These are phyloP conservation scores for Notocelia uddmanniana DNA, from an alignment of 2,888 invertebrate genomes.

Conservation along the genomic window DNA sequence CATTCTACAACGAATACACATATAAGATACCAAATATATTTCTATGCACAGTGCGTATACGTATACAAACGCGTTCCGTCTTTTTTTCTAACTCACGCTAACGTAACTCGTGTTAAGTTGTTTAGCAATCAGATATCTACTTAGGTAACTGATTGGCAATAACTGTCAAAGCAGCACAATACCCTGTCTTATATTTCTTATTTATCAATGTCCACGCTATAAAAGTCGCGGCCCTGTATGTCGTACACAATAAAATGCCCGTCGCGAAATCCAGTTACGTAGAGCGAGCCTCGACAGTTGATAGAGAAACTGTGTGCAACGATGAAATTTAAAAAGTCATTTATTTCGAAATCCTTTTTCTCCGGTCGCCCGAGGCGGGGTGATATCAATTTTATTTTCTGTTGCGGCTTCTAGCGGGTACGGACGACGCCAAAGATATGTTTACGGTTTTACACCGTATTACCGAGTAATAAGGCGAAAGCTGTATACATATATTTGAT, in stretches of 20 bases:
- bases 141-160: constrained; percentile 61
- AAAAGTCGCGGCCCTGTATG: constrained; percentile 79
- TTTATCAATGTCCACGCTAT: constrained; percentile 68
- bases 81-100: too few relatives aligned
- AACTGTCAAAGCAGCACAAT: constrained; percentile 55
- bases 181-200: constrained; percentile 64
- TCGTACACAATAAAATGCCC: constrained; percentile 83
- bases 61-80: too few relatives aligned
- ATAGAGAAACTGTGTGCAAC: constrained; percentile 86
- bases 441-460: background rate
- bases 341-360: constrained; percentile 86
- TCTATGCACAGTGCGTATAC: too few relatives aligned
- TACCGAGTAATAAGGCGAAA: background rate
- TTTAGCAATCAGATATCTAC: background rate
- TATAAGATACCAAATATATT: too few relatives aligned
- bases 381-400: constrained; percentile 85
- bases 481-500: background rate
- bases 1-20: too few relatives aligned
- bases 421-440: constrained; percentile 9
- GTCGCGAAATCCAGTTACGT: constrained; percentile 81
- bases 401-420: constrained; percentile 71
- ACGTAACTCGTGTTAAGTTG: too few relatives aligned
- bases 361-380: constrained; percentile 80
- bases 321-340: constrained; percentile 86
- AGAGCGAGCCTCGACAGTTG: constrained; percentile 83